Conservation (phyloP, 2,888 invertebrate genomes). For the Rhimphoctona megacephalus region DNA sequence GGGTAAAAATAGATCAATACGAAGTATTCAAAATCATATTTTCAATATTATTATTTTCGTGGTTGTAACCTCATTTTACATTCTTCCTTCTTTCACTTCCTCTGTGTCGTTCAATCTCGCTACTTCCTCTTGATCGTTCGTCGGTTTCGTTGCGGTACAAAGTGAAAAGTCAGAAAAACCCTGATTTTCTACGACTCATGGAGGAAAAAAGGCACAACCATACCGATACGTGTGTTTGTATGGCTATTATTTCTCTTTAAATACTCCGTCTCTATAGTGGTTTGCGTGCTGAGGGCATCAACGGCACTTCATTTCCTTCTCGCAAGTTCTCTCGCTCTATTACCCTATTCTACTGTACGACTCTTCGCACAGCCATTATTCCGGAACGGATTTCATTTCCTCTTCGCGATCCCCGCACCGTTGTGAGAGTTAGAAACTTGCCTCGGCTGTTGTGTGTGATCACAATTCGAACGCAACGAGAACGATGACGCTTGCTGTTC, state of each 20-base stretch:
- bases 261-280: slow-evolving; percentile 1
- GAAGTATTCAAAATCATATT: neutral
- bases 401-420: slow-evolving; percentile 33
- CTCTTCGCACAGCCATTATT: slow-evolving; percentile 60
- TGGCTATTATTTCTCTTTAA: slow-evolving; percentile 15
- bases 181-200: slow-evolving; percentile 8
- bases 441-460: slow-evolving; percentile 44
- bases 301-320: slow-evolving; percentile 61
- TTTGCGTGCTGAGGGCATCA: slow-evolving; percentile 49
- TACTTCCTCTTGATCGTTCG: slow-evolving; percentile 4
- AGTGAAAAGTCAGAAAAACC: slow-evolving; percentile 9
- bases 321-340: slow-evolving; percentile 55
- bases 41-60: neutral
- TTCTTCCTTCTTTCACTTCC: neutral
- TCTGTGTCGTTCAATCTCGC: neutral
- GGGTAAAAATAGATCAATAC: neutral
- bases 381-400: slow-evolving; percentile 69
- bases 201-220: slow-evolving; percentile 3
- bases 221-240: slow-evolving; percentile 15
- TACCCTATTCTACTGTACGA: slow-evolving; percentile 59
- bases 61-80: slow-evolving; percentile 12
- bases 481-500: slow-evolving; percentile 25
- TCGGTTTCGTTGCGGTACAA: slow-evolving; percentile 11
- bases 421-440: slow-evolving; percentile 65
- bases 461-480: slow-evolving; percentile 42